Base-by-base conservation (phyloP, 2,888 invertebrate genomes). In the Agrochola lota region DNA sequence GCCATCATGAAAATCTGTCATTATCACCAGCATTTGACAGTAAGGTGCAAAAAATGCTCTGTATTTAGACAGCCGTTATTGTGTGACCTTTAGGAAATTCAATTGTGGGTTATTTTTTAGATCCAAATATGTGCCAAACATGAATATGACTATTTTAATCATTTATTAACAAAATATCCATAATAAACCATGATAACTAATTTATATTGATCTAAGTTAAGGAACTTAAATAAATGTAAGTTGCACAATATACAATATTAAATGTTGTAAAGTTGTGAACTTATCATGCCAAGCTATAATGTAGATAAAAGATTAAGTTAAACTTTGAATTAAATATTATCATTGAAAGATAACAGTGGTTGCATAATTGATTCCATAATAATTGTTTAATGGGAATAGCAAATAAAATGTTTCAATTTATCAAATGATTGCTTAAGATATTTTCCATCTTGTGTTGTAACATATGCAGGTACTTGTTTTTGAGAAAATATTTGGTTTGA, bases 301-400 rank as follows among this genome's bases (percentile, higher is more conserved):
- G 12, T 57, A 78, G 73, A 86, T 85, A 85, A 78, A 60, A 76
- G 76, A 78, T 78, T 78, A 72, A 83, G 62, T 74, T 55, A 46
- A 62, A 67, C 46, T 73, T 78, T 71, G 4, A 74, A 59, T 60
- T 20, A 59, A 83, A 43, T 43, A 23, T 64, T 77, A 73, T 74
- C 74, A 60, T 68, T 15, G 23, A 15, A 12, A 30, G 71, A 81
- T 85, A 77, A 68, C 1, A 59, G 63, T 71, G 20, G 43, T 71
- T 84, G 68, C 63, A 35, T 59, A 71, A 71, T 63, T 74, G 30
- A 75, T 46, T 76, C 46, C 23, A 52, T 52, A 23, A 23, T 9
- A 52, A 52, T 23, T 23, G 7, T 20, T 20, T 52, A 20, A 52
- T 7, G 2, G 3, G 4, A 35, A 49, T n/a, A 35, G 8, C 3